Evolutionary conservation across 1,140 invertebrate species (phyloP), one percentile per base, ranked within the genome.

Genomic region (Aphelenchoides fujianensis): DNA sequence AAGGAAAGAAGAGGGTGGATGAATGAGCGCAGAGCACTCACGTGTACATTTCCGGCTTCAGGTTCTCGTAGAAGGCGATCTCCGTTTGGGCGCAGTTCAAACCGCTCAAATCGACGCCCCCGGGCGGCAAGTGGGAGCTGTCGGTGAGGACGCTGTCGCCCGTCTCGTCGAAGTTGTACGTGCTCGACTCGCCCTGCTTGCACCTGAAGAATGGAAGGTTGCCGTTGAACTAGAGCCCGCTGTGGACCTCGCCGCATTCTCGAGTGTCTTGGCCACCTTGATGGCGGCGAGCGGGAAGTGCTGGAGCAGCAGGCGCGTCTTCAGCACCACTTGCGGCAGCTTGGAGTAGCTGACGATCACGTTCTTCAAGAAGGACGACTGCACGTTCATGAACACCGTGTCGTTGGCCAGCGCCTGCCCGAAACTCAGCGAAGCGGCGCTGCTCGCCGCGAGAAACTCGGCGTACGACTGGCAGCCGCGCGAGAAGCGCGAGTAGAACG

Each of bases 261-360:
- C 19, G 5, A 76, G 59, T 48, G 30, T 71, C 30, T 72, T 32
- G 2, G 69, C 32, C 31, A 83, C 28, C 57, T 84, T 79, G 34
- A 83, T 77, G 57, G 83, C 73, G 16, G 81, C 81, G 28, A 83
- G 48, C 16, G 81, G 78, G 53, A 83, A 84, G 52, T 83, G 83
- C 63, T 83, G 81, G 3, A 83, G 72, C 7, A 83, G 59, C 35
- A 83, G 76, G 27, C 81, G 74, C 16, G 81, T 83, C 68, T 84
- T 83, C 19, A 83, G 48, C 5, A 83, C 83, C 2, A 83, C 41
- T 69, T 84, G 74, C 28, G 81, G 81, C 52, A 82, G 68, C 59
- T 71, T 71, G 30, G 72, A 75, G 57, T 82, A 82, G 55, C 55
- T 63, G 23, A 67, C 54, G 2, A 79, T 69, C 12, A 74, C 72